Evolutionary conservation across 2,113 vertebrate genomes (phyloP).

Genomic region (Mobula hypostoma): DNA sequence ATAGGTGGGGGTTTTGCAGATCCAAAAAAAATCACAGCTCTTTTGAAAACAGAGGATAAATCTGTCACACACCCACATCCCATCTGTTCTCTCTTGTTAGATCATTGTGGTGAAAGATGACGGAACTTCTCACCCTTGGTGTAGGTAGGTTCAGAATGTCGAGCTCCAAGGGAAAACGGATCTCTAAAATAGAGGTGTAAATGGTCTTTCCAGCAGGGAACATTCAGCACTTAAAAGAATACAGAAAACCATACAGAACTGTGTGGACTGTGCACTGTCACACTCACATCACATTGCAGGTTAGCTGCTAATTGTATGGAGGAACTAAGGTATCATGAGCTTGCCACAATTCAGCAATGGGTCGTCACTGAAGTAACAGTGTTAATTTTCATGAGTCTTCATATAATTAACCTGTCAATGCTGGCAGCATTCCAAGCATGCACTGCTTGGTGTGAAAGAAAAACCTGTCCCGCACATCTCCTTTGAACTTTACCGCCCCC

Average conservation of each 20-base stretch:
- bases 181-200: not conserved
- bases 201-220: not conserved
- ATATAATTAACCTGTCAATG: not conserved
- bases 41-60: not conserved
- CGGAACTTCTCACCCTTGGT: not conserved
- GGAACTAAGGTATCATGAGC: not conserved
- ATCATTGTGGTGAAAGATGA: not conserved
- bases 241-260: too few relatives aligned
- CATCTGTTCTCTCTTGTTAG: not conserved
- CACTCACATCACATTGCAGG: too few relatives aligned
- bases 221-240: too few relatives aligned
- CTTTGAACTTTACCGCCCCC: too few relatives aligned
- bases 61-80: constrained; percentile 14
- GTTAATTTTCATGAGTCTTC: not conserved
- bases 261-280: not conserved
- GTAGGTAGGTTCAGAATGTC: not conserved
- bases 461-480: too few relatives aligned
- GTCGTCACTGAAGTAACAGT: not conserved
- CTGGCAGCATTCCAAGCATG: too few relatives aligned
- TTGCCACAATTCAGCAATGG: not conserved
- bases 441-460: too few relatives aligned
- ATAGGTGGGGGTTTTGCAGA: not conserved
- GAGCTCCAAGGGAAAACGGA: not conserved
- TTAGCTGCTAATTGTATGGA: not conserved
- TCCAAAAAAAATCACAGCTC: constrained; percentile 17